Percentiles rank a stretch among this genome's conserved stretches.
These are phyloP conservation scores for Mesembrinibis cayennensis DNA, from an alignment of 2,113 vertebrate species.

Conservation along the genomic window DNA sequence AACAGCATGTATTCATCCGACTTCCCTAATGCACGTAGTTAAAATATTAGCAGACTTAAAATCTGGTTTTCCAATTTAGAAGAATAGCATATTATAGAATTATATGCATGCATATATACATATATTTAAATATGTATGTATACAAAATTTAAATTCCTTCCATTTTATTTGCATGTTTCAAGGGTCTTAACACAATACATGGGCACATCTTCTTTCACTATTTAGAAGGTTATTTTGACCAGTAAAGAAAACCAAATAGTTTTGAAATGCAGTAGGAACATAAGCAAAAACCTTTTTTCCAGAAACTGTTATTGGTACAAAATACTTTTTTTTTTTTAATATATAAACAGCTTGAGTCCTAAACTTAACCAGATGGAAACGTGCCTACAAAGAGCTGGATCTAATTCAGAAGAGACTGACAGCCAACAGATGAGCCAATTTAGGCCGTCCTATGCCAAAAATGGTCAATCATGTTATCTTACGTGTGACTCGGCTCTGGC, in stretches of 20 bases:
- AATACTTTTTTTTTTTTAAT: slow-evolving; percentile 20
- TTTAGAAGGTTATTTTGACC: background rate
- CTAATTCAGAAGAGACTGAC: slow-evolving; percentile 73
- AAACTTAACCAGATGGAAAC: slow-evolving; percentile 84
- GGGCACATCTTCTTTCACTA: background rate
- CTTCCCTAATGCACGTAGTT: background rate
- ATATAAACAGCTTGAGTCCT: slow-evolving; percentile 79
- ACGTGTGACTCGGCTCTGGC: slow-evolving; percentile 70
- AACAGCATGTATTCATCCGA: slow-evolving; percentile 54
- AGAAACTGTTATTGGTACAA: slow-evolving; percentile 62
- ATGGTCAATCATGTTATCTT: slow-evolving; percentile 78
- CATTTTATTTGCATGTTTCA: background rate
- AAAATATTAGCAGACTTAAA: slow-evolving; percentile 57
- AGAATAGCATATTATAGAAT: background rate
- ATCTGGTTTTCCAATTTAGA: slow-evolving; percentile 23
- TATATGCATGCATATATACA: background rate
- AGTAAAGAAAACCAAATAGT: background rate
- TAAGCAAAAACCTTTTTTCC: slow-evolving; percentile 41
- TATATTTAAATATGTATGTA: background rate
- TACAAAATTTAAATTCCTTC: background rate
- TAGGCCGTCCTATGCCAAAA: slow-evolving; percentile 78
- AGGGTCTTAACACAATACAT: background rate
- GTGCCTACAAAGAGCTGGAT: slow-evolving; percentile 77
- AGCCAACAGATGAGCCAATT: slow-evolving; percentile 77
- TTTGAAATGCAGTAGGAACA: slow-evolving; percentile 23